A percentile compares a stretch with the other conserved stretches of the same genome.
Conservation (phyloP, 2,113 vertebrate genomes). For the Amphiprion percula region DNA sequence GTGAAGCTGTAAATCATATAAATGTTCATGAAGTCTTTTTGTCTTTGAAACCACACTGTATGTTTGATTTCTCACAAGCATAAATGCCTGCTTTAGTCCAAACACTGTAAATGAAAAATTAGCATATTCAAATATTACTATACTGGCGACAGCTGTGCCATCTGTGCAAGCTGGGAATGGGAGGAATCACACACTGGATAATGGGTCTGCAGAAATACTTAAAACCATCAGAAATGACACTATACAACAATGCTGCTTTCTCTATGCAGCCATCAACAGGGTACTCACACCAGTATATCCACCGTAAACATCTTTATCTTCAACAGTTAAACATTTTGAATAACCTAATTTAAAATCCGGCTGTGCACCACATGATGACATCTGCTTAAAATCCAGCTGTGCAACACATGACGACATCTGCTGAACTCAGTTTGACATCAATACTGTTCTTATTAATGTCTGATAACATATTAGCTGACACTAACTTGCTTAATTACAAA, state of each 20-base stretch:
- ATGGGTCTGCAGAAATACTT: slow-evolving; percentile 4
- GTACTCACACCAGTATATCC: not conserved
- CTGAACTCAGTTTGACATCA: not conserved
- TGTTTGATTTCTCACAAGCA: not conserved
- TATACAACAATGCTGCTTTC: not conserved
- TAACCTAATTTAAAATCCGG: not conserved
- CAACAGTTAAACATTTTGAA: not conserved
- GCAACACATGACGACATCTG: not conserved
- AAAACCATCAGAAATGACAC: not conserved
- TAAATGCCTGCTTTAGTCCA: slow-evolving; percentile 5
- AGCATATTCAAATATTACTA: slow-evolving; percentile 32
- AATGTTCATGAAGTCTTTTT: not conserved
- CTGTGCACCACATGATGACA: not conserved
- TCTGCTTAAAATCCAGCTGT: not conserved
- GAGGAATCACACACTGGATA: not conserved
- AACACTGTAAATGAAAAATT: slow-evolving; percentile 33
- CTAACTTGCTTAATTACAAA: not conserved
- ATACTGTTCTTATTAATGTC: not conserved
- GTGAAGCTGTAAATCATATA: not conserved
- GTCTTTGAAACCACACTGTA: not conserved
- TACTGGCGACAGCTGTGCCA: slow-evolving; percentile 30
- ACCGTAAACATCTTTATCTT: not conserved
- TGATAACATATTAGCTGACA: not conserved
- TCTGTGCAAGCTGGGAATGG: not conserved
- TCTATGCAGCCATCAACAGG: not conserved